Evolutionary conservation across 2,797 vertebrate species (phyloP).

Genomic region (Gallirallus australis): DNA sequence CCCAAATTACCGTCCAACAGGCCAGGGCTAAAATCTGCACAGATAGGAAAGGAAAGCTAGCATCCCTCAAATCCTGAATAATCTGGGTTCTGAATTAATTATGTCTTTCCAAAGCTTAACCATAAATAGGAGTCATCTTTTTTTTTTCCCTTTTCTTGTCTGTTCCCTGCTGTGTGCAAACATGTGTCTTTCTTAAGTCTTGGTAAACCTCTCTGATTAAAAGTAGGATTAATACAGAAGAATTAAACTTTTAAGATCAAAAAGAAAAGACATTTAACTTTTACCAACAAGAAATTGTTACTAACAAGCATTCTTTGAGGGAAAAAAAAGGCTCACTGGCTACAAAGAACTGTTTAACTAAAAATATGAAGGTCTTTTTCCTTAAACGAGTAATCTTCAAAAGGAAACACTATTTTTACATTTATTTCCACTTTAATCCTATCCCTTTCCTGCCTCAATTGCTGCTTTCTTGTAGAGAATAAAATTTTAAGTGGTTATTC

Average conservation of each 20-base stretch:
- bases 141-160: neutral
- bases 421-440: conserved; percentile 35
- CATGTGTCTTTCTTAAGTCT: conserved; percentile 51
- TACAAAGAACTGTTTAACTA: conserved; percentile 26
- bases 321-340: conserved; percentile 27
- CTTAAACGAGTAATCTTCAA: conserved; percentile 23
- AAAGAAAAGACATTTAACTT: conserved; percentile 47
- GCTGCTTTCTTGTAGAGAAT: neutral
- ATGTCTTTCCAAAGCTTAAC: conserved; percentile 57
- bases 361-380: neutral
- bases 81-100: conserved; percentile 56
- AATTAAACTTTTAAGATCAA: conserved; percentile 65
- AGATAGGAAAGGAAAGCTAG: conserved; percentile 27
- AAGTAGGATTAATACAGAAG: conserved; percentile 56
- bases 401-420: conserved; percentile 14
- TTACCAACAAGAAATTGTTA: conserved; percentile 50
- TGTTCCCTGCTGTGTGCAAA: conserved; percentile 25
- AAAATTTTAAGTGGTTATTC: neutral
- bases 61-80: conserved; percentile 19
- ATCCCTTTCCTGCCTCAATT: neutral
- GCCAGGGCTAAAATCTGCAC: conserved; percentile 15
- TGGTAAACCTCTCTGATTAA: conserved; percentile 60
- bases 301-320: conserved; percentile 34
- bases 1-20: neutral
- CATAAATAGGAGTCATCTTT: conserved; percentile 11